Percentiles rank a stretch among this genome's conserved stretches.
These are phyloP conservation scores for Oncorhynchus clarkii DNA, from an alignment of 2,113 vertebrate species.

Conservation along the genomic window DNA sequence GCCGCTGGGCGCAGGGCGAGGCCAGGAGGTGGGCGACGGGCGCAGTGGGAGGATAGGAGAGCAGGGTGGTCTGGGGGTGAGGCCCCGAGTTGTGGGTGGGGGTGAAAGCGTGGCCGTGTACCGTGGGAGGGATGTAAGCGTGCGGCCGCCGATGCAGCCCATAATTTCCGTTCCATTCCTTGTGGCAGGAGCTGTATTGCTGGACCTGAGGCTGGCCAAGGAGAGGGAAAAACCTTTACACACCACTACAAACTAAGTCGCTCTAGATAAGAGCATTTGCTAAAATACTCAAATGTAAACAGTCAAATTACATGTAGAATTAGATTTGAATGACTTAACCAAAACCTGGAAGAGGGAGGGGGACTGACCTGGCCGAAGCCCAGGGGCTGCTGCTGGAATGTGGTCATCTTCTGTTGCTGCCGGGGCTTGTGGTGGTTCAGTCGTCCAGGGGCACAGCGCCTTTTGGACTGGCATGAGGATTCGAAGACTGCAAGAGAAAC, in stretches of 20 bases:
- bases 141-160: slow-evolving; percentile 84
- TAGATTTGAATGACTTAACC: not conserved
- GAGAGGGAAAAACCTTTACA: not conserved
- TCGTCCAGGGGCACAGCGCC: slow-evolving; percentile 79
- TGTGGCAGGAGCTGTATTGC: slow-evolving; percentile 83
- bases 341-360: not conserved
- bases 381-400: slow-evolving; percentile 82
- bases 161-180: slow-evolving; percentile 95
- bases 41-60: slow-evolving; percentile 81
- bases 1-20: slow-evolving; percentile 79
- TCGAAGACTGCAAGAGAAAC: slow-evolving; percentile 66
- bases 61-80: slow-evolving; percentile 73
- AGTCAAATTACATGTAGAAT: not conserved
- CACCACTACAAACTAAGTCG: not conserved
- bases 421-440: slow-evolving; percentile 79
- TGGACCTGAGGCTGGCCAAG: slow-evolving; percentile 74
- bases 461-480: slow-evolving; percentile 83
- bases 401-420: slow-evolving; percentile 82
- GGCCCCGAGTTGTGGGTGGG: slow-evolving; percentile 79
- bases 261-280: not conserved
- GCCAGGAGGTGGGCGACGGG: slow-evolving; percentile 81
- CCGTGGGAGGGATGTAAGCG: slow-evolving; percentile 82
- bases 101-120: slow-evolving; percentile 83
- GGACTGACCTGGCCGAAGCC: slow-evolving; percentile 87
- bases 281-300: not conserved